These are phyloP conservation scores for Todiramphus chloris DNA, from an alignment of 2,113 vertebrate species.

Conservation along the genomic window DNA sequence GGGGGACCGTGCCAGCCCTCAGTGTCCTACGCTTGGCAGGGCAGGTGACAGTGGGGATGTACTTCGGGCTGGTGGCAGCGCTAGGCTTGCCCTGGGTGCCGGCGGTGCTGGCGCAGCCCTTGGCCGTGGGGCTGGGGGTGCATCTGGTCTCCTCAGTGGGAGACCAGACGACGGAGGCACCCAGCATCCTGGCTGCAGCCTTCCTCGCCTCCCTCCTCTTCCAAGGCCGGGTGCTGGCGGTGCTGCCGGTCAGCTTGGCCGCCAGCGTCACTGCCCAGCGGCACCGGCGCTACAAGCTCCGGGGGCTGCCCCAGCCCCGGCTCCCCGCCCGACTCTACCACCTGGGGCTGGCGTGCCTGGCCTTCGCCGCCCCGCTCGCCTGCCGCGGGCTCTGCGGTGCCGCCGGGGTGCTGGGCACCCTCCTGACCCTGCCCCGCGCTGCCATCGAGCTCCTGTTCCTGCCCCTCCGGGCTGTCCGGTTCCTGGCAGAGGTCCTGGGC, in stretches of 20 bases:
- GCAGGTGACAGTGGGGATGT: conserved; percentile 85
- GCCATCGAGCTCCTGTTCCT: conserved; percentile 71
- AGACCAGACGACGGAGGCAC: conserved; percentile 81
- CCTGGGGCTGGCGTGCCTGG: conserved; percentile 81
- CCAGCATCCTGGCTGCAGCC: conserved; percentile 75
- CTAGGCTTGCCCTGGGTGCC: conserved; percentile 82
- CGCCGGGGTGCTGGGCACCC: conserved; percentile 73
- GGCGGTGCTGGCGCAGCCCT: conserved; percentile 81
- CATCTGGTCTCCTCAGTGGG: conserved; percentile 85
- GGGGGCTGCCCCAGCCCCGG: neutral
- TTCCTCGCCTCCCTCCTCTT: conserved; percentile 84
- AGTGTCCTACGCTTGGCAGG: conserved; percentile 77
- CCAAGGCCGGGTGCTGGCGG: conserved; percentile 81
- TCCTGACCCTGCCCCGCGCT: conserved; percentile 11
- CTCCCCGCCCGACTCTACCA: conserved; percentile 78
- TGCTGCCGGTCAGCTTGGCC: conserved; percentile 84
- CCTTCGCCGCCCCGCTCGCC: conserved; percentile 82
- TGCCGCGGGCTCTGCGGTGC: conserved; percentile 83
- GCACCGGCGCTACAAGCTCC: conserved; percentile 74
- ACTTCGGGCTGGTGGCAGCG: conserved; percentile 84
- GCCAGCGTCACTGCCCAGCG: conserved; percentile 80
- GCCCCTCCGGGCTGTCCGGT: conserved; percentile 66
- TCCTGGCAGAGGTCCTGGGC: conserved; percentile 62
- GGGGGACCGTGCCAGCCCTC: conserved; percentile 52
- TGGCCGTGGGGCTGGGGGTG: conserved; percentile 85